A percentile compares a stretch with the other conserved stretches of the same genome.
phyloP scores from a whole-genome alignment of 2,888 invertebrate species.

The Eudemis profundana region DNA sequence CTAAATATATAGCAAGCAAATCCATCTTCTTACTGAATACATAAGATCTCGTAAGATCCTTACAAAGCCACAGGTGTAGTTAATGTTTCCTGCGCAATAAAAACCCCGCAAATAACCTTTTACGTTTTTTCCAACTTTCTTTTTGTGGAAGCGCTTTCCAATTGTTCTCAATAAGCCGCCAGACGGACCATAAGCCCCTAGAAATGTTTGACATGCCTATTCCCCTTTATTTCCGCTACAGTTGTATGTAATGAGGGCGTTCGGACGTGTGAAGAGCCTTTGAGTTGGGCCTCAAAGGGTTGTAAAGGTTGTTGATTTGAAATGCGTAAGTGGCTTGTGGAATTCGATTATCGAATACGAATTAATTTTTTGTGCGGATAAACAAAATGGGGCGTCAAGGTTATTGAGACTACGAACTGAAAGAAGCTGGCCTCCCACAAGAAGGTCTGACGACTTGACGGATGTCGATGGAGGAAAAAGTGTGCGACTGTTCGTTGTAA shows the following conservation, averaged over 20 bases:
- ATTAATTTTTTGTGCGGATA: neutral
- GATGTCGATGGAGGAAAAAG: too few species aligned
- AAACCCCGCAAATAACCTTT: too few species aligned
- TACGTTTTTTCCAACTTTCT: neutral
- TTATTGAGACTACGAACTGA: too few species aligned
- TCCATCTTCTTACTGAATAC: too few species aligned
- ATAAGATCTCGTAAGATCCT: too few species aligned
- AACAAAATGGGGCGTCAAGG: neutral
- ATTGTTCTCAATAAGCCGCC: slow-evolving; percentile 7
- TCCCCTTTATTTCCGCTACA: neutral
- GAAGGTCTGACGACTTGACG: too few species aligned
- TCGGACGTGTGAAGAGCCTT: neutral
- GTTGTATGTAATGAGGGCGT: neutral
- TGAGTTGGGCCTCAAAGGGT: neutral
- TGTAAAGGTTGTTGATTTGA: neutral
- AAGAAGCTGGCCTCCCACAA: too few species aligned
- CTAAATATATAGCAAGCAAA: too few species aligned
- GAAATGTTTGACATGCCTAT: slow-evolving; percentile 6
- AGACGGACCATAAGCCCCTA: neutral
- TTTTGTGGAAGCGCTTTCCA: neutral
- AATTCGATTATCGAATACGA: neutral
- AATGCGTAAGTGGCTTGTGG: neutral
- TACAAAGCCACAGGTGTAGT: too few species aligned
- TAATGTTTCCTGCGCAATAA: too few species aligned
- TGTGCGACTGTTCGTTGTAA: too few species aligned